Evolutionary conservation across 1,140 invertebrate genomes (phyloP).

Genomic region (Polypedilum pembai): DNA sequence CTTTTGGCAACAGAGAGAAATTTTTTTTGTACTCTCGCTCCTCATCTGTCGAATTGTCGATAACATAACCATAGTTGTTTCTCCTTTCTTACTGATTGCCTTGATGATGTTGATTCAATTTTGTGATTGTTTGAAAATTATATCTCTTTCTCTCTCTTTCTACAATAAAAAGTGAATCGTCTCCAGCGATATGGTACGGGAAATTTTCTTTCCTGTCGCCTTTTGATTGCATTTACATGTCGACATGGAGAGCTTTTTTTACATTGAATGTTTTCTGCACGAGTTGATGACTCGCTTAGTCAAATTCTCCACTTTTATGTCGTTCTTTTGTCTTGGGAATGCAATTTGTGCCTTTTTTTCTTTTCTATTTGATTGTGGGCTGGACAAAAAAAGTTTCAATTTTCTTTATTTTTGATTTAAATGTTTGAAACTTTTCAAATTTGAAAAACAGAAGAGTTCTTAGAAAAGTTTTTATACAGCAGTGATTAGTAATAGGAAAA

Average conservation of each 20-base stretch:
- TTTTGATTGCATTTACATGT: conserved; percentile 18
- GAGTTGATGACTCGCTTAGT: too few relatives aligned
- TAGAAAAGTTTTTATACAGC: too few relatives aligned
- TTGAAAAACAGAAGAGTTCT: too few relatives aligned
- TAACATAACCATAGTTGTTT: conserved; percentile 22
- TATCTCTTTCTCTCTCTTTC: background rate
- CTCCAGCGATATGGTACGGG: background rate
- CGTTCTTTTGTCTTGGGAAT: too few relatives aligned
- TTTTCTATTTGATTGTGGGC: too few relatives aligned
- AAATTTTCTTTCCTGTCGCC: conserved; percentile 11
- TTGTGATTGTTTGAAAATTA: conserved; percentile 27
- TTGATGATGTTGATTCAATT: conserved; percentile 27
- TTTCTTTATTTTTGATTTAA: too few relatives aligned
- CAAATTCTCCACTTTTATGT: too few relatives aligned
- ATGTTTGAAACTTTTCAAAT: too few relatives aligned
- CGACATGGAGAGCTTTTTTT: background rate
- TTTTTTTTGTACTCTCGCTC: background rate
- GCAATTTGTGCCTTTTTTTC: too few relatives aligned
- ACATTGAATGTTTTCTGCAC: too few relatives aligned
- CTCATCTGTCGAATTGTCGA: conserved; percentile 16
- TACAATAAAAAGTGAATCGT: background rate
- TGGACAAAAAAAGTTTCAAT: too few relatives aligned
- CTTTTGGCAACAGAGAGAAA: background rate
- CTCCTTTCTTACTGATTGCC: background rate
- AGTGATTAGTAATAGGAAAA: too few relatives aligned